Evolutionary conservation across 2,797 vertebrate species (phyloP).

Genomic region (Sparus aurata): DNA sequence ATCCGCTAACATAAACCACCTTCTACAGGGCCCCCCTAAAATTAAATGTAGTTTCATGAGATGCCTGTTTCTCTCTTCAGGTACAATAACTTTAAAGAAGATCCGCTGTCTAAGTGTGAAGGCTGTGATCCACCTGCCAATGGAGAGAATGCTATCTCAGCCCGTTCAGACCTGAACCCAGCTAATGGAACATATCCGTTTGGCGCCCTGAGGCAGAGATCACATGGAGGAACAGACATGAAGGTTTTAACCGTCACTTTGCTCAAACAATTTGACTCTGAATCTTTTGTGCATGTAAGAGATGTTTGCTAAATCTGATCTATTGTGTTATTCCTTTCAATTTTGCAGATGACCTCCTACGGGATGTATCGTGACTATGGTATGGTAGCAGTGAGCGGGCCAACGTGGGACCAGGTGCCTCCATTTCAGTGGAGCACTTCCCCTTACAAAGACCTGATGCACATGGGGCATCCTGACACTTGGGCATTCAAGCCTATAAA

Average conservation of each 20-base stretch:
- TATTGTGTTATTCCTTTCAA: no score
- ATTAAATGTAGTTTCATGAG: no score
- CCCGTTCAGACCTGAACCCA: constrained; percentile 94
- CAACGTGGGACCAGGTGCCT: constrained; percentile 92
- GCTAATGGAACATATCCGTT: constrained; percentile 95
- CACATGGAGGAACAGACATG: constrained; percentile 94
- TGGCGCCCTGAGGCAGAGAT: constrained; percentile 90
- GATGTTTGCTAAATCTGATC: constrained; percentile 5
- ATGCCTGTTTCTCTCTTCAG: constrained; percentile 69
- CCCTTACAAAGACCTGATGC: constrained; percentile 86
- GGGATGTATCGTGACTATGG: constrained; percentile 83
- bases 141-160: constrained; percentile 92
- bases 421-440: constrained; percentile 95
- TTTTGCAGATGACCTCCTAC: constrained; percentile 88
- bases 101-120: constrained; percentile 90
- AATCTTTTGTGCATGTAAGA: background rate
- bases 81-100: constrained; percentile 93
- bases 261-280: background rate
- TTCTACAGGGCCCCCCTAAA: no score
- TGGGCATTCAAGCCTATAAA: constrained; percentile 91
- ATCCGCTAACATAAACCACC: no score
- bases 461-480: constrained; percentile 95
- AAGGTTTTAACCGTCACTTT: constrained; percentile 83
- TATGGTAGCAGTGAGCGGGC: constrained; percentile 90
- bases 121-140: constrained; percentile 88